These are phyloP conservation scores for Cecropterus lyciades DNA, from an alignment of 1,140 invertebrate genomes.

Conservation along the genomic window DNA sequence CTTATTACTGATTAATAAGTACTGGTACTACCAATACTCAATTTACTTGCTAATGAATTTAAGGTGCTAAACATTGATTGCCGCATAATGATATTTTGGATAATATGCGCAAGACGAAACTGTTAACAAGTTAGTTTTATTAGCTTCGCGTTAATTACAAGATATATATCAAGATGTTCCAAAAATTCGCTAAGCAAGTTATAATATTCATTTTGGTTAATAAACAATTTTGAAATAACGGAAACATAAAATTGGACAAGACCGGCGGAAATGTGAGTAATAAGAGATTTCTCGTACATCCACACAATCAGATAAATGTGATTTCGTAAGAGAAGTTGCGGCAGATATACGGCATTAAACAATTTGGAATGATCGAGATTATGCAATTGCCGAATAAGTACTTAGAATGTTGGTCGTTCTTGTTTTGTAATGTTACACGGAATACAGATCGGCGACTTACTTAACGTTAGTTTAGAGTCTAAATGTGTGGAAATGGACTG, in stretches of 20 bases:
- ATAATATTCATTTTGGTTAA: neutral
- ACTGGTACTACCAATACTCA: neutral
- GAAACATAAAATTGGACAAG: constrained; percentile 1
- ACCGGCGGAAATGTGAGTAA: constrained; percentile 14
- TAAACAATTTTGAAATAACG: constrained; percentile 11
- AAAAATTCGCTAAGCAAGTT: constrained; percentile 14
- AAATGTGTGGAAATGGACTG: constrained; percentile 41
- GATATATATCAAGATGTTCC: neutral
- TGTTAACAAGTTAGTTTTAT: constrained; percentile 6
- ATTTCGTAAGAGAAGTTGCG: constrained; percentile 42
- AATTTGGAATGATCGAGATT: constrained; percentile 54
- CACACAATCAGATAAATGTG: constrained; percentile 19
- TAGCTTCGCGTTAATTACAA: constrained; percentile 17
- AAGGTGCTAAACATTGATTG: constrained; percentile 3
- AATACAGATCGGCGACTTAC: constrained; percentile 51
- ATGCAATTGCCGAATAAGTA: constrained; percentile 48
- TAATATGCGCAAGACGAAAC: constrained; percentile 12
- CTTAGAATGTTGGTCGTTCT: constrained; percentile 43
- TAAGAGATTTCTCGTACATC: constrained; percentile 26
- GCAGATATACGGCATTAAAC: constrained; percentile 38
- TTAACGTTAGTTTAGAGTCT: constrained; percentile 41
- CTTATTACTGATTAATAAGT: too few relatives aligned
- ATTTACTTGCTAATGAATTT: constrained; percentile 12
- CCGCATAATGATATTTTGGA: neutral
- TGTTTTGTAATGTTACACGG: constrained; percentile 33